Evolutionary conservation across 2,113 vertebrate genomes (phyloP).

Genomic region (Genyomyrus donnyi): DNA sequence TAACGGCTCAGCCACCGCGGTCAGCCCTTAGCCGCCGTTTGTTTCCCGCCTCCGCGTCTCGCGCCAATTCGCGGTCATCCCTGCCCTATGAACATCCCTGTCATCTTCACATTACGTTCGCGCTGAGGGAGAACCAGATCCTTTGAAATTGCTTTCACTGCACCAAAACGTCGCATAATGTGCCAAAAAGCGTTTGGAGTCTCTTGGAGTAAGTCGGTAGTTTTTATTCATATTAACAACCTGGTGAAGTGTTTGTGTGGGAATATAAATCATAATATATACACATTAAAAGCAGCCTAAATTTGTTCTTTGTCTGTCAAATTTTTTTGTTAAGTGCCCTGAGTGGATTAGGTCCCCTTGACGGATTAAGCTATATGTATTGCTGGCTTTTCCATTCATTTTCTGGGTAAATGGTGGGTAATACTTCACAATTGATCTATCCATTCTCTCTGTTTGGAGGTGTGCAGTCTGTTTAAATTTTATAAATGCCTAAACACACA

Average conservation of each 20-base stretch:
- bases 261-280: not conserved
- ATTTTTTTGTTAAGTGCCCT: not conserved
- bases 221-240: constrained; percentile 4
- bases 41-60: not conserved
- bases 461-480: not conserved
- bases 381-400: not conserved
- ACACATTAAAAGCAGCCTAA: not conserved
- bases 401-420: not conserved
- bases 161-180: not conserved
- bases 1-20: not conserved
- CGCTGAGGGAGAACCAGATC: not conserved
- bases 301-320: not conserved
- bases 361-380: not conserved
- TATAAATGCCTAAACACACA: not conserved
- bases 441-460: not conserved
- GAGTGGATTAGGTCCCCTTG: not conserved
- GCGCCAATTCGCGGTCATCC: not conserved
- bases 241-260: not conserved
- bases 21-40: not conserved
- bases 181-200: not conserved
- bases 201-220: not conserved
- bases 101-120: not conserved
- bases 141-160: not conserved
- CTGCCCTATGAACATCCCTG: not conserved
- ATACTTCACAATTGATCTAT: not conserved